These are phyloP conservation scores for Alosa alosa DNA, from an alignment of 2,113 vertebrate genomes.

Conservation along the genomic window DNA sequence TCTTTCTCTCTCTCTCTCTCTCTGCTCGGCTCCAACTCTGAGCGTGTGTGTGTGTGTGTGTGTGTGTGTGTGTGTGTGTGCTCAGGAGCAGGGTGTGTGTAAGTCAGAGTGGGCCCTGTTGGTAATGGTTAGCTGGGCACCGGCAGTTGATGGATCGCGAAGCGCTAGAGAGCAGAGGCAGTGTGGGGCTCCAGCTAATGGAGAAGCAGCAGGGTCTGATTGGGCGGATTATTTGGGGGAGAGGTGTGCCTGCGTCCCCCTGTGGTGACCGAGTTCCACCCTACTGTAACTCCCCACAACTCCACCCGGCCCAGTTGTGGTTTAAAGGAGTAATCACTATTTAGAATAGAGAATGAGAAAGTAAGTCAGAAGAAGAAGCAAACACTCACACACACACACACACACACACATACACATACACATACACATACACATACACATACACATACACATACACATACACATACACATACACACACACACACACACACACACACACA, in stretches of 20 bases:
- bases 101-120: too few relatives aligned
- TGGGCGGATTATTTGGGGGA: too few relatives aligned
- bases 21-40: neutral
- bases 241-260: too few relatives aligned
- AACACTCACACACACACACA: neutral
- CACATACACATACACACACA: neutral
- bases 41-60: neutral
- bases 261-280: too few relatives aligned
- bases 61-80: too few relatives aligned
- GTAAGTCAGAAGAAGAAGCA: conserved; percentile 57
- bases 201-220: too few relatives aligned
- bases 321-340: neutral
- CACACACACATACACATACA: neutral
- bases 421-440: neutral
- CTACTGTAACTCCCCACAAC: too few relatives aligned
- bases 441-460: conserved; percentile 9
- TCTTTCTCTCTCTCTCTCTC: neutral
- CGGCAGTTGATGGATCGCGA: neutral
- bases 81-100: too few relatives aligned
- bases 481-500: neutral
- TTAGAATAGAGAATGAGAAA: conserved; percentile 45
- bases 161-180: neutral
- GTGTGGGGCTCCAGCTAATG: too few relatives aligned
- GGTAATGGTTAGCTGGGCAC: too few relatives aligned
- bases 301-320: too few relatives aligned